These are phyloP conservation scores for Limnodromus scolopaceus DNA, from an alignment of 2,797 vertebrate species.

Conservation along the genomic window DNA sequence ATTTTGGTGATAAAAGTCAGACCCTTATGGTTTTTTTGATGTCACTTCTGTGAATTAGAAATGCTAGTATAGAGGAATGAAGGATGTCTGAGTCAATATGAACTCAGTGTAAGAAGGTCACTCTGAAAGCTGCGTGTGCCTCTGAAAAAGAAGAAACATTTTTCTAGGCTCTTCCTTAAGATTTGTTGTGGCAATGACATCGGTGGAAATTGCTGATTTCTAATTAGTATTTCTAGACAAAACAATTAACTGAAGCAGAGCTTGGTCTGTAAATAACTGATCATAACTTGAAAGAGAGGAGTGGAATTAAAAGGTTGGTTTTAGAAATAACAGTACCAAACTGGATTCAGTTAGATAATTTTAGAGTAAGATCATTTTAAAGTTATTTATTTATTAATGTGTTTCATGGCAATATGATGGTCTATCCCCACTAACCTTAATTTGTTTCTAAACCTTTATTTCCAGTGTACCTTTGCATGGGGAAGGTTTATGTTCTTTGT, in stretches of 20 bases:
- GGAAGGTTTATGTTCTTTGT: neutral
- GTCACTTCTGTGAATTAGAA: slow-evolving; percentile 11
- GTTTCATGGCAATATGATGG: neutral
- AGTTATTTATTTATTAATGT: neutral
- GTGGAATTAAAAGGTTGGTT: neutral
- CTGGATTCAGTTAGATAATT: neutral
- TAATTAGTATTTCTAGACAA: slow-evolving; percentile 23
- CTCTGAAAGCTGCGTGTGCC: neutral
- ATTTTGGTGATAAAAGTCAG: slow-evolving; percentile 35
- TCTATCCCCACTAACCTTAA: neutral
- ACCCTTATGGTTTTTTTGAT: neutral
- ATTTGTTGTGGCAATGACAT: neutral
- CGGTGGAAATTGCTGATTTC: neutral
- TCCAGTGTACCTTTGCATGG: neutral
- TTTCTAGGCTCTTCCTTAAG: neutral
- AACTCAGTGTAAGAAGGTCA: neutral
- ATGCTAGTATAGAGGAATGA: neutral
- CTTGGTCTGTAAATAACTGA: neutral
- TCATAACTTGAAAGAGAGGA: neutral
- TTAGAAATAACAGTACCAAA: neutral
- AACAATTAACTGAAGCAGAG: slow-evolving; percentile 2
- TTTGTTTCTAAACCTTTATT: neutral
- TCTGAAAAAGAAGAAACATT: neutral
- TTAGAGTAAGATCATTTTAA: neutral
- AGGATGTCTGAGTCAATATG: neutral